Conservation (phyloP, 2,113 vertebrate genomes). For the Glareola pratincola region DNA sequence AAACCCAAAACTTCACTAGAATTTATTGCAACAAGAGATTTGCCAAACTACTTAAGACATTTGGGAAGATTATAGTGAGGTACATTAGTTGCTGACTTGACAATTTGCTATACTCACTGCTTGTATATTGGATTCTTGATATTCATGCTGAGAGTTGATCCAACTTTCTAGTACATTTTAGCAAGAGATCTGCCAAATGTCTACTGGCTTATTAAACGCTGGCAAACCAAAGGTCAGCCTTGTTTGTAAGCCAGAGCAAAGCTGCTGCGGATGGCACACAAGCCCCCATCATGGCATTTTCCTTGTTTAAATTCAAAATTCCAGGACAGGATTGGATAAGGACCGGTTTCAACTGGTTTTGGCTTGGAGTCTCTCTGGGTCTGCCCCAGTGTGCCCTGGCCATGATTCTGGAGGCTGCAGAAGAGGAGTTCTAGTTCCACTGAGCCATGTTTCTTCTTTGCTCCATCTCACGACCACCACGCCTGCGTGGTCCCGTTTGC, state of each 20-base stretch:
- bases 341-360: neutral
- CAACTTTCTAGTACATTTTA: conserved; percentile 46
- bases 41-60: conserved; percentile 68
- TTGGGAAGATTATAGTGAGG: conserved; percentile 61
- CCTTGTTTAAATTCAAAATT: neutral
- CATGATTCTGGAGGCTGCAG: accelerated
- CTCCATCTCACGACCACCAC: accelerated
- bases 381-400: accelerated
- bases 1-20: conserved; percentile 6
- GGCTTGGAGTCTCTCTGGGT: neutral
- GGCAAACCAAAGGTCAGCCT: conserved; percentile 35
- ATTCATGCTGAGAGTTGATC: conserved; percentile 22
- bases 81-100: conserved; percentile 59
- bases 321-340: neutral
- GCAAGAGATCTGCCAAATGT: conserved; percentile 48
- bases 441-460: neutral
- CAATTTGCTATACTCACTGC: conserved; percentile 43
- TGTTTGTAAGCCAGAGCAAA: neutral
- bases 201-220: conserved; percentile 38
- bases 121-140: conserved; percentile 52
- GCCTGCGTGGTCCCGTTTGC: accelerated
- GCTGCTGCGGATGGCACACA: neutral
- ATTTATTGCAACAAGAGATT: conserved; percentile 69
- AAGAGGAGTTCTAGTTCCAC: neutral
- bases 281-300: neutral